Conservation (phyloP, 2,113 vertebrate species). For the Tursiops truncatus region DNA sequence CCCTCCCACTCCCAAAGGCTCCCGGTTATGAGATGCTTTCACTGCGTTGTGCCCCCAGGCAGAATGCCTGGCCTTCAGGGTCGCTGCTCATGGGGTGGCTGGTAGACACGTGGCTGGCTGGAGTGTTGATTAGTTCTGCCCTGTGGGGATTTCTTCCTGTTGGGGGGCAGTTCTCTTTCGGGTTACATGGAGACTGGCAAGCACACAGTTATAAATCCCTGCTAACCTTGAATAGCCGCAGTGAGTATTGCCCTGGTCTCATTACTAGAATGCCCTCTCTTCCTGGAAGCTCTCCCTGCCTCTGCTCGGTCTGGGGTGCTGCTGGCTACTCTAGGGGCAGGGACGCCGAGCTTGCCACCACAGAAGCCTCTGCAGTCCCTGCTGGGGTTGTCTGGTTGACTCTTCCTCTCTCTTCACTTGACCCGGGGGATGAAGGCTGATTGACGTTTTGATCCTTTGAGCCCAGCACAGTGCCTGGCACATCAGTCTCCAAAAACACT, state of each 20-base stretch:
- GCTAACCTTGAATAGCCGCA: not conserved
- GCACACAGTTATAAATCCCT: not conserved
- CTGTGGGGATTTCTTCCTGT: not conserved
- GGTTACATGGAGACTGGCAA: not conserved
- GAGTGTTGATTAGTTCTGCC: not conserved
- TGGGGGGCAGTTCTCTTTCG: not conserved
- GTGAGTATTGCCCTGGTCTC: not conserved
- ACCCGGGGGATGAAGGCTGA: not conserved
- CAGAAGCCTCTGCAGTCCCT: accelerated
- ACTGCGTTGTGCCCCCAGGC: not conserved
- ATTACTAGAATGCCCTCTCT: not conserved
- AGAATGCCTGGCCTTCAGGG: not conserved
- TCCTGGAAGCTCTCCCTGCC: accelerated
- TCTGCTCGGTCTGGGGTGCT: no score
- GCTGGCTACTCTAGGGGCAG: not conserved
- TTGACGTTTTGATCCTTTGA: not conserved
- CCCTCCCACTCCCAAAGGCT: not conserved
- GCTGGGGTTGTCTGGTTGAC: not conserved
- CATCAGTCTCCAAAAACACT: not conserved
- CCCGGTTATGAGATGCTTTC: not conserved
- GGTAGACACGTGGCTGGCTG: not conserved
- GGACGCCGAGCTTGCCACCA: accelerated
- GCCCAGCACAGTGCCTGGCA: not conserved
- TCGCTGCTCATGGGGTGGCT: not conserved
- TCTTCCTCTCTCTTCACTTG: not conserved